Evolutionary conservation across 2,888 invertebrate genomes (phyloP), one percentile per base, ranked within the genome.

Genomic region (Mechanitis messenoides): DNA sequence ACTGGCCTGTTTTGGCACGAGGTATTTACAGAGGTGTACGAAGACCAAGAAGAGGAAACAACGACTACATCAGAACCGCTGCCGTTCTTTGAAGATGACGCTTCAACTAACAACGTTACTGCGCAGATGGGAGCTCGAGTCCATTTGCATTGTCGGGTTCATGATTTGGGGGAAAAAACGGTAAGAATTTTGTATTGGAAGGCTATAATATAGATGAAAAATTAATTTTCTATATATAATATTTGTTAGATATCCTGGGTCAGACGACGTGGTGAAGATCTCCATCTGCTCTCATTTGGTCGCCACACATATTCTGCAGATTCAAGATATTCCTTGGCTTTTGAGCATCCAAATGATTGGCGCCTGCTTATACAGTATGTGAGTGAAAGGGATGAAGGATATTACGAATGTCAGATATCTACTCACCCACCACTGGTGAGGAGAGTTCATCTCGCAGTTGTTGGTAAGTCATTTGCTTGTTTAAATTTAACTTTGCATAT

Each of bases 351-450:
- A 7, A 94, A 94, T 75, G 93, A 95, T 78, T 95, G 95, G 95
- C 92, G 94, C 67, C 90, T 95, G 63, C 91, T 92, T 67, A 93
- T 95, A 60, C 92, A 93, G 78, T 94, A 93, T 77, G 93, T 94
- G 68, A 93, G 93, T 63, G 94, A 94, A 76, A 89, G 93, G 60
- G 95, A 95, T 76, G 93, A 94, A 67, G 95, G 95, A n/a, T 92
- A 91, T 72, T 95, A 95, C 82, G 95, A 95, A 81, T 95, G 95
- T 72, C 95, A 95, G 86, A 93, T 95, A 68, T 94, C 94, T n/a
- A 92, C 93, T 28, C 94, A 95, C 81, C 95, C 95, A 7, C 94
- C 95, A 9, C 83, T 94, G 62, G 93, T 94, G 68, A 89, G 94
- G 72, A 91, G 93, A 75, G 93, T 94, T 56, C 91, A 92, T 79